These are phyloP conservation scores for Parnassius apollo DNA, from an alignment of 2,888 invertebrate genomes.

Conservation along the genomic window DNA sequence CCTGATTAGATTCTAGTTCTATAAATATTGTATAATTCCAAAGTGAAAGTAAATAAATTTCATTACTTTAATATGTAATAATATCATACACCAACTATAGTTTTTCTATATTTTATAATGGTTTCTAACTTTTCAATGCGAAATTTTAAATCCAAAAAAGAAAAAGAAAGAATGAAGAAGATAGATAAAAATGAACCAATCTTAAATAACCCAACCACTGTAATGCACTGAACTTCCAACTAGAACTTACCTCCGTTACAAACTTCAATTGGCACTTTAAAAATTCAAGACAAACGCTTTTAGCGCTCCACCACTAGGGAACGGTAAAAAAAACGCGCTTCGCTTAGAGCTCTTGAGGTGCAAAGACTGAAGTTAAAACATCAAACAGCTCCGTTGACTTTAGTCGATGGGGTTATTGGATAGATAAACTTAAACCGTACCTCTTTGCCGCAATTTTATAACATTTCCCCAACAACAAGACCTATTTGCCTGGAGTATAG, in stretches of 20 bases:
- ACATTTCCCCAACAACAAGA: background rate
- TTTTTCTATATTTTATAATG: no score
- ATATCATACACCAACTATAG: no score
- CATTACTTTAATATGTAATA: no score
- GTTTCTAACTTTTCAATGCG: no score
- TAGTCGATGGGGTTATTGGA: constrained; percentile 59
- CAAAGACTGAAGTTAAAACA: constrained; percentile 45
- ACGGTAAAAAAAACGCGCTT: constrained; percentile 66
- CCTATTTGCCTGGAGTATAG: background rate
- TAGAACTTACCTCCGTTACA: constrained; percentile 42
- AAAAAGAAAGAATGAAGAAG: background rate
- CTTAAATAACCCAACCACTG: constrained; percentile 29
- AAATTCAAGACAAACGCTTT: constrained; percentile 76
- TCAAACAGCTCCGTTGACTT: constrained; percentile 63
- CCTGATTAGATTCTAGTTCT: no score
- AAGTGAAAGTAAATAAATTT: no score
- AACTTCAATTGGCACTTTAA: constrained; percentile 72
- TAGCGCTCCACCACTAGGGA: constrained; percentile 52
- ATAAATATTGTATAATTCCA: no score
- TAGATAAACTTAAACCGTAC: constrained; percentile 48
- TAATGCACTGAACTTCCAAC: constrained; percentile 32
- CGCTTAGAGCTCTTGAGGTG: constrained; percentile 51
- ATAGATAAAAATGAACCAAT: background rate
- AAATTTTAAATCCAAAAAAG: no score
- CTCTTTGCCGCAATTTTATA: constrained; percentile 12